These are phyloP conservation scores for Pseudochirops corinnae DNA, from an alignment of 2,797 vertebrate species.

Conservation along the genomic window DNA sequence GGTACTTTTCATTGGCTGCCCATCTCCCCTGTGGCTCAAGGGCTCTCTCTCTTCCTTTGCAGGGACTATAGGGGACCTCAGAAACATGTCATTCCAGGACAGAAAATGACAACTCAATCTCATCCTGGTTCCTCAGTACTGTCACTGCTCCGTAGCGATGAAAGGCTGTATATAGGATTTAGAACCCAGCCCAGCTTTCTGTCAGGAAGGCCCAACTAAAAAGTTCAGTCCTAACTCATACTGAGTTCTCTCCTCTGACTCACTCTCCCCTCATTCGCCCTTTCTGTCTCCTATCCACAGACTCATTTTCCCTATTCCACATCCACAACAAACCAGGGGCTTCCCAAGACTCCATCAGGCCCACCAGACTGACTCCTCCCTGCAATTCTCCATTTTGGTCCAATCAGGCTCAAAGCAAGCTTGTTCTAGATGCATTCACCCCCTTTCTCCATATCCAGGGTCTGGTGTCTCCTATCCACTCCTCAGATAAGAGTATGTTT, in stretches of 20 bases:
- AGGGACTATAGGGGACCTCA: background rate
- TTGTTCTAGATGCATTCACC: background rate
- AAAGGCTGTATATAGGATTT: background rate
- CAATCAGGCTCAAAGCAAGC: background rate
- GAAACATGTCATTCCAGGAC: background rate
- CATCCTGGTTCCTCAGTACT: background rate
- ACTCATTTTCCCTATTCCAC: background rate
- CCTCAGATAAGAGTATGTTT: background rate
- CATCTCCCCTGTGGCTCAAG: background rate
- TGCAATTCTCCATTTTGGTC: background rate
- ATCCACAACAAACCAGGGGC: background rate
- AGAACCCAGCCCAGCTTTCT: background rate
- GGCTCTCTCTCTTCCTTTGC: background rate
- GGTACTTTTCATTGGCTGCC: background rate
- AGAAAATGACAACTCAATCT: background rate
- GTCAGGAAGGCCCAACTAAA: background rate
- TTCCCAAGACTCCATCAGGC: background rate
- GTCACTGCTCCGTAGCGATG: background rate
- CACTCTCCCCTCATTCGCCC: background rate
- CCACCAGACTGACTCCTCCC: background rate
- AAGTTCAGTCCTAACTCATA: background rate
- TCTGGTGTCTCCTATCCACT: background rate
- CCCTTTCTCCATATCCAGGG: background rate
- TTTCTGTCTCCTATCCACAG: background rate
- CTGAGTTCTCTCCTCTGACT: background rate